Evolutionary conservation across 1,140 invertebrate species (phyloP).

Genomic region (Drosophila persimilis): DNA sequence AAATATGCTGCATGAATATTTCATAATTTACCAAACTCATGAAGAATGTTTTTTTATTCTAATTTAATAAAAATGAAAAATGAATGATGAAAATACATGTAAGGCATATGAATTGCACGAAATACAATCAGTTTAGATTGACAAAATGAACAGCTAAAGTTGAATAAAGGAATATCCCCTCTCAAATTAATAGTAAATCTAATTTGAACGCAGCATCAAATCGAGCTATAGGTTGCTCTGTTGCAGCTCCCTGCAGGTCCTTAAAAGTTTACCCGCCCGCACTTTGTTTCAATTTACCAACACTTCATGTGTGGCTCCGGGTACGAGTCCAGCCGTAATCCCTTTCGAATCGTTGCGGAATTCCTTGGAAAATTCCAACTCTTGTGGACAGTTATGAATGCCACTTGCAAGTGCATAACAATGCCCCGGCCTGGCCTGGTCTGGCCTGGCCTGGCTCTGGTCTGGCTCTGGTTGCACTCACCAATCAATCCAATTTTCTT

Average conservation of each 20-base stretch:
- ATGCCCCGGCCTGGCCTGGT: background rate
- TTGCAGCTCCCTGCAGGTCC: background rate
- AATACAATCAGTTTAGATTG: no score
- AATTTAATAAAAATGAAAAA: no score
- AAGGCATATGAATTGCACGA: no score
- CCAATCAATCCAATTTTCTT: conserved; percentile 53
- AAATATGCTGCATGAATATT: background rate
- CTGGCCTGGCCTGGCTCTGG: no score
- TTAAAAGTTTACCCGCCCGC: background rate
- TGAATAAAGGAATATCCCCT: no score
- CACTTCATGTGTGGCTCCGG: conserved; percentile 23
- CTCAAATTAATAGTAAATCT: no score
- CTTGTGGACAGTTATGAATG: conserved; percentile 53
- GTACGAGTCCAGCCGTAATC: conserved; percentile 12
- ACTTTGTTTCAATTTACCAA: conserved; percentile 48
- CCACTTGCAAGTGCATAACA: conserved; percentile 49
- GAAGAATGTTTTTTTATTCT: no score
- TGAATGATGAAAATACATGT: no score
- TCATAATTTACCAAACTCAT: background rate
- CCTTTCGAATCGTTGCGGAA: conserved; percentile 14
- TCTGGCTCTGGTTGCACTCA: conserved; percentile 22
- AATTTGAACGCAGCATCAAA: no score
- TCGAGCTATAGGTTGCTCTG: no score
- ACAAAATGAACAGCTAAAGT: no score
- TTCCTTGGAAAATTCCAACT: conserved; percentile 30